A percentile compares a stretch with the other conserved stretches of the same genome.
Conservation (phyloP, 2,888 invertebrate species). For the Omphaloscelis lunosa region DNA sequence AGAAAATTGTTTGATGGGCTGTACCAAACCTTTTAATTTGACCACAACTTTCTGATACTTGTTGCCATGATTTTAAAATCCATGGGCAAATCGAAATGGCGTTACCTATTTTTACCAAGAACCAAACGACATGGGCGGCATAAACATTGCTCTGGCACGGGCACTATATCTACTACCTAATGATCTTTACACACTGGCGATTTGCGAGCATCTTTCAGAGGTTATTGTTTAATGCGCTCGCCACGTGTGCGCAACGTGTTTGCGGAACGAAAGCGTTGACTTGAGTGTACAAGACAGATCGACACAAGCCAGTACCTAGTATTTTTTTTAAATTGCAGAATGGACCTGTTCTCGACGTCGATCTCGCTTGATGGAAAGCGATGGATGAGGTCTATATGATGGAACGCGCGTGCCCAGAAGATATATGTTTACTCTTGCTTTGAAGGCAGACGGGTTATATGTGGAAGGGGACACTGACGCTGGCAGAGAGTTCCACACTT, state of each 20-base stretch:
- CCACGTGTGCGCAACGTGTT: too few species aligned
- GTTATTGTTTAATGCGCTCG: background rate
- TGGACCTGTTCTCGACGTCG: too few species aligned
- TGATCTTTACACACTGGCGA: background rate
- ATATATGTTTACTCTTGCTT: too few species aligned
- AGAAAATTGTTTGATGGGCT: too few species aligned
- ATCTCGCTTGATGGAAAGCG: too few species aligned
- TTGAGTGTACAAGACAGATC: background rate
- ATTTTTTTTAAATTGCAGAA: too few species aligned
- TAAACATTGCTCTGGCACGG: slow-evolving; percentile 12
- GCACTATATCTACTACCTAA: background rate
- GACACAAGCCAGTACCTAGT: background rate
- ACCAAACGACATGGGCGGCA: background rate
- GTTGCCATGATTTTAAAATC: background rate
- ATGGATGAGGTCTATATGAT: too few species aligned
- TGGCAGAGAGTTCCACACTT: too few species aligned
- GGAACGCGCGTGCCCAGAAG: too few species aligned
- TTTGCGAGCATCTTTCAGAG: background rate
- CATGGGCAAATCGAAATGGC: background rate
- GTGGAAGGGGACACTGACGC: too few species aligned
- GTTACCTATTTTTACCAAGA: slow-evolving; percentile 13
- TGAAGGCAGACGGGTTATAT: too few species aligned
- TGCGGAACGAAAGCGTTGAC: background rate
- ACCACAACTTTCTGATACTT: background rate
- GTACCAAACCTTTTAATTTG: too few species aligned